Percentiles rank a stretch among this genome's conserved stretches.
These are phyloP conservation scores for Macrocentrus cingulum DNA, from an alignment of 1,140 invertebrate genomes.

Conservation along the genomic window DNA sequence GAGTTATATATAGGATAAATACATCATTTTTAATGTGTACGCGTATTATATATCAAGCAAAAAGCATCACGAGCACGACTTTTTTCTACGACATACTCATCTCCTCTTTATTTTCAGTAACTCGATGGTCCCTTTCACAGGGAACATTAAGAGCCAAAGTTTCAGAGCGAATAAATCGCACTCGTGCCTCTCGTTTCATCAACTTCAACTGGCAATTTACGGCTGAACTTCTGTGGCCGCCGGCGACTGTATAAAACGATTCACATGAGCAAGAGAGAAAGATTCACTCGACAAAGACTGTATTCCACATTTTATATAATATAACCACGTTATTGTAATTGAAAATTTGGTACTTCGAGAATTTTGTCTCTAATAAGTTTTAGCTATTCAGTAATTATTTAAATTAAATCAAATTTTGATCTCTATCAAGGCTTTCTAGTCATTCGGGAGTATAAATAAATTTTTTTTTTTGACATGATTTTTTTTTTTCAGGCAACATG, in stretches of 20 bases:
- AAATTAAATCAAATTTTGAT: not conserved
- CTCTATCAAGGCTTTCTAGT: too few relatives aligned
- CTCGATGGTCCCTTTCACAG: conserved; percentile 20
- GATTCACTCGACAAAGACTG: too few relatives aligned
- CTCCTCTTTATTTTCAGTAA: not conserved
- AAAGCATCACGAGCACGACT: not conserved
- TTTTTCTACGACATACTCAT: not conserved
- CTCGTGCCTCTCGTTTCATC: conserved; percentile 35
- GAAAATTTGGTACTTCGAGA: conserved; percentile 20
- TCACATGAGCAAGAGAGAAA: conserved; percentile 4
- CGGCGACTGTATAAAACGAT: conserved; percentile 25
- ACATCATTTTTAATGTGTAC: not conserved
- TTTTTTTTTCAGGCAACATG: too few relatives aligned
- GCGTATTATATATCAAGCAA: not conserved
- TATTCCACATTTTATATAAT: conserved; percentile 8
- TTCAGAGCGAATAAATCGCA: conserved; percentile 29
- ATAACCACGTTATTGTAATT: conserved; percentile 21
- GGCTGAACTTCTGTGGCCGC: conserved; percentile 25
- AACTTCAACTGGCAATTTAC: conserved; percentile 35
- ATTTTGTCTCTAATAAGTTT: conserved; percentile 7
- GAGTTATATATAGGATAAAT: not conserved
- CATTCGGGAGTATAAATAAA: too few relatives aligned
- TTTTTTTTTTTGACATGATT: too few relatives aligned
- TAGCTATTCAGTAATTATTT: not conserved
- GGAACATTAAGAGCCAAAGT: conserved; percentile 32